phyloP scores from a whole-genome alignment of 2,113 vertebrate genomes.

The Glaucomys volans region DNA sequence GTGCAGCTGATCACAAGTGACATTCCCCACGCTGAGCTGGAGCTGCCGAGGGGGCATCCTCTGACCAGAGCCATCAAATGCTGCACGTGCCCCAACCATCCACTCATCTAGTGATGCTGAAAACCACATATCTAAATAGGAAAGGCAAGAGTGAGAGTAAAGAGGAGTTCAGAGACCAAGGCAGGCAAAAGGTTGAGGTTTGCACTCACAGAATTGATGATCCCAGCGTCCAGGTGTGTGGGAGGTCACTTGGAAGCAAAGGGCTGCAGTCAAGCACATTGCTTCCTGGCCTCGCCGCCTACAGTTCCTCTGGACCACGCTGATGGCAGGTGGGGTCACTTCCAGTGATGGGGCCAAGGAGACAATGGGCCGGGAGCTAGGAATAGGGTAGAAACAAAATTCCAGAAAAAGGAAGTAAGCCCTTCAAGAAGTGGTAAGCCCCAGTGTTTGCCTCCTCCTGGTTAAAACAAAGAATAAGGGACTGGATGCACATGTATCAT shows the following conservation, averaged over 20 bases:
- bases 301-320: slow-evolving; percentile 93
- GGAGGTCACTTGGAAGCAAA: slow-evolving; percentile 91
- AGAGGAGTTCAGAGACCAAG: too few relatives aligned
- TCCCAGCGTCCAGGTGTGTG: slow-evolving; percentile 84
- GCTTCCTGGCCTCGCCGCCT: slow-evolving; percentile 88
- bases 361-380: slow-evolving; percentile 93
- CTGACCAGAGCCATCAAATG: slow-evolving; percentile 92
- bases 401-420: background rate
- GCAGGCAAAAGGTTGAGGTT: background rate
- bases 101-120: slow-evolving; percentile 92
- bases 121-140: slow-evolving; percentile 87
- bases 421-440: background rate
- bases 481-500: background rate
- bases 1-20: slow-evolving; percentile 89
- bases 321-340: slow-evolving; percentile 92
- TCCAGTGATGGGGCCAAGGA: slow-evolving; percentile 88
- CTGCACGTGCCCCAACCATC: slow-evolving; percentile 88
- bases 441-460: background rate
- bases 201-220: slow-evolving; percentile 87
- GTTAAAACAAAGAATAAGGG: background rate
- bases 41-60: slow-evolving; percentile 86
- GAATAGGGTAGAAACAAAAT: background rate
- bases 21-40: slow-evolving; percentile 84
- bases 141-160: rapidly evolving
- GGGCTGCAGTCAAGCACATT: slow-evolving; percentile 89